phyloP scores from a whole-genome alignment of 2,113 vertebrate species.

The Hemicordylus capensis region DNA sequence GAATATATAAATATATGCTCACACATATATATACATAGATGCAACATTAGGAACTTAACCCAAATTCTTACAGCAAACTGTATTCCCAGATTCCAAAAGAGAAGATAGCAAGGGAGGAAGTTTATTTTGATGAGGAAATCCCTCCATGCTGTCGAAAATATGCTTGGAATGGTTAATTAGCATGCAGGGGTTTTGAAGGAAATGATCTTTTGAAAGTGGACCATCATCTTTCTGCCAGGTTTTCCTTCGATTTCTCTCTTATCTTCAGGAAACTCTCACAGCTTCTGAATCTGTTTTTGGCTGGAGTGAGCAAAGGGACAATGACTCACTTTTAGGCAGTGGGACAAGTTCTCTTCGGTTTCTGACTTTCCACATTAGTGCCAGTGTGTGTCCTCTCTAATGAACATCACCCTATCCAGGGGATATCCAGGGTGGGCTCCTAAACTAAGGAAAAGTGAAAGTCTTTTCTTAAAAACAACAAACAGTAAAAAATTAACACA shows the following conservation, averaged over 20 bases:
- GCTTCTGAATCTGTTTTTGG: conserved; percentile 73
- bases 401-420: conserved; percentile 55
- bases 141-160: conserved; percentile 78
- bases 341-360: conserved; percentile 58
- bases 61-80: conserved; percentile 32
- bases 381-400: conserved; percentile 41
- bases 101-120: conserved; percentile 77
- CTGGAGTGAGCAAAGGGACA: conserved; percentile 69
- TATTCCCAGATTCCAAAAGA: conserved; percentile 67
- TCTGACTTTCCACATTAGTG: conserved; percentile 65
- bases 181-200: conserved; percentile 71
- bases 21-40: not conserved
- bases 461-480: conserved; percentile 66
- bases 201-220: conserved; percentile 62
- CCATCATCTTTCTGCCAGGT: conserved; percentile 72
- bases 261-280: conserved; percentile 87
- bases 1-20: not conserved
- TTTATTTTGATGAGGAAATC: conserved; percentile 85
- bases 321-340: conserved; percentile 77
- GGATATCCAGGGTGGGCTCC: conserved; percentile 69
- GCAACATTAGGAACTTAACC: conserved; percentile 19
- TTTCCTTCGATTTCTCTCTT: conserved; percentile 76
- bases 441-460: conserved; percentile 73
- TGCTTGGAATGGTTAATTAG: conserved; percentile 82
- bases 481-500: conserved; percentile 66